phyloP scores from a whole-genome alignment of 2,888 invertebrate species.

The Gymnosoma rotundatum region DNA sequence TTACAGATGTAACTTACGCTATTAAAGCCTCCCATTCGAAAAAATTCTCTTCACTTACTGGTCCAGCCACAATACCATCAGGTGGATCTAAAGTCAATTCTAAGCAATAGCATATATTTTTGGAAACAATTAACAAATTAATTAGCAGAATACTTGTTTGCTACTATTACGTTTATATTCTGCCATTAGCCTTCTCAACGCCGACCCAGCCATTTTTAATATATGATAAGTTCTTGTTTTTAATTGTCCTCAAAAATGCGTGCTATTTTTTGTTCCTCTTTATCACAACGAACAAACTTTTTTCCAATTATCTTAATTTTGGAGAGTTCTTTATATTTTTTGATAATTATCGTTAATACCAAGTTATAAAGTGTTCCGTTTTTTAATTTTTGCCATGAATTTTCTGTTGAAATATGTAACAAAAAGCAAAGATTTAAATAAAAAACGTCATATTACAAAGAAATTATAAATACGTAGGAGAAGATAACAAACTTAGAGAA shows the following conservation, averaged over 20 bases:
- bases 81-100: constrained; percentile 79
- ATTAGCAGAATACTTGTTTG: constrained; percentile 3
- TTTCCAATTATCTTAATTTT: too few relatives aligned
- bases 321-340: too few relatives aligned
- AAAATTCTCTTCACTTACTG: constrained; percentile 99
- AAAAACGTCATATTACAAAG: too few relatives aligned
- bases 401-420: too few relatives aligned
- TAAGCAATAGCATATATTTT: constrained; percentile 2
- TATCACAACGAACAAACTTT: too few relatives aligned
- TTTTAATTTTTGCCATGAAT: too few relatives aligned
- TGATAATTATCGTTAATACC: too few relatives aligned
- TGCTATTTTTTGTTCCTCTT: not conserved
- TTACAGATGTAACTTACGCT: constrained; percentile 86
- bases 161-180: constrained; percentile 57
- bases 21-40: constrained; percentile 99
- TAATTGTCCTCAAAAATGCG: not conserved
- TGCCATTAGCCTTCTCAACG: constrained; percentile 48
- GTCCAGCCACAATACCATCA: constrained; percentile 99
- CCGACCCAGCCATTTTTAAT: constrained; percentile 26
- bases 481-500: too few relatives aligned
- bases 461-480: too few relatives aligned
- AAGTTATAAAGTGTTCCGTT: too few relatives aligned
- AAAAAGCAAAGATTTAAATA: too few relatives aligned
- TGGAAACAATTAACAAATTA: constrained; percentile 14
- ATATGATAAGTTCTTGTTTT: not conserved